Evolutionary conservation across 2,888 invertebrate species (phyloP).

Genomic region (Cheilosia grossa): DNA sequence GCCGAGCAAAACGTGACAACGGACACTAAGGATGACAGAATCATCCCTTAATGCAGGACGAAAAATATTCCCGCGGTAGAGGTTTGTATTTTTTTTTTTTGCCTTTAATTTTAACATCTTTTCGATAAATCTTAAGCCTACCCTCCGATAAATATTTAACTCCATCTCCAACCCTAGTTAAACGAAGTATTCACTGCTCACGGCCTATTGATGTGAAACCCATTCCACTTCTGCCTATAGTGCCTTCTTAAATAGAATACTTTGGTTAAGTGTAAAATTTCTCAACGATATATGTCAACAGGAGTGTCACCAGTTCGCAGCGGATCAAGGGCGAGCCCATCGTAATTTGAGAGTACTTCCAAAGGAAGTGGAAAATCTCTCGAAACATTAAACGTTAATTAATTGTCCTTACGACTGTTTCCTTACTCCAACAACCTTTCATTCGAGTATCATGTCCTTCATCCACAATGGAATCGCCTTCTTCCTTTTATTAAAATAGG

Average conservation of each 20-base stretch:
- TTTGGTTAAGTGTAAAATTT: conserved; percentile 9
- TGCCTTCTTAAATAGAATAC: not conserved
- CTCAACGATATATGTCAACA: not conserved
- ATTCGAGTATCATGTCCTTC: not conserved
- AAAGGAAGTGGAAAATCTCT: conserved; percentile 3
- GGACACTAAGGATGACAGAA: no score
- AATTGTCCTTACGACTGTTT: conserved; percentile 28
- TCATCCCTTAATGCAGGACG: no score
- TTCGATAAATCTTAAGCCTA: no score
- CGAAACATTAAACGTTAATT: conserved; percentile 30
- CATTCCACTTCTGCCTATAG: not conserved
- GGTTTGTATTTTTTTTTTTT: no score
- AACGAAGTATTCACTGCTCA: not conserved
- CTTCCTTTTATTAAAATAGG: not conserved
- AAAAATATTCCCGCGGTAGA: no score
- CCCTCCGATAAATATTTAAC: not conserved
- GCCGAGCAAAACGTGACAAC: no score
- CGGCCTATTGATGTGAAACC: not conserved
- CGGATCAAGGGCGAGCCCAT: conserved; percentile 31
- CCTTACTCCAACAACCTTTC: not conserved
- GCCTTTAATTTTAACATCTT: no score
- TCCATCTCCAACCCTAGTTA: not conserved
- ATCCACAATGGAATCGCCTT: not conserved
- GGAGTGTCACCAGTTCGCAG: not conserved
- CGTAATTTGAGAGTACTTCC: not conserved